These are phyloP conservation scores for Varecia variegata DNA, from an alignment of 2,797 vertebrate species.

Conservation along the genomic window DNA sequence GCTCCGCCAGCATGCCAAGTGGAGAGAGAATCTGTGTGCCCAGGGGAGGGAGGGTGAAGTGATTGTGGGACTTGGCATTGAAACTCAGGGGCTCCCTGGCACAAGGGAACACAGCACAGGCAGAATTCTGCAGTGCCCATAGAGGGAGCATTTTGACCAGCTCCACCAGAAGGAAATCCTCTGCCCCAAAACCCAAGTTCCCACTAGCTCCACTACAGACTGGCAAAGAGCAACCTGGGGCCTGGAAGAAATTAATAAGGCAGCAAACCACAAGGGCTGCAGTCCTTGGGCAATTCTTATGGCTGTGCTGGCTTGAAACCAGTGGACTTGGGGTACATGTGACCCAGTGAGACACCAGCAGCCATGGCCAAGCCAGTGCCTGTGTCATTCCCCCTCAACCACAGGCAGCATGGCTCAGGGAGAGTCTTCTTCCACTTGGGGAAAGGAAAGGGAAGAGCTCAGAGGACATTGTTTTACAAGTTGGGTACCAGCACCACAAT, in stretches of 20 bases:
- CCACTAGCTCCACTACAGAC: background rate
- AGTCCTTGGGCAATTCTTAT: background rate
- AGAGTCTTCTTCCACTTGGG: background rate
- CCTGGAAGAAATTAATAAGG: background rate
- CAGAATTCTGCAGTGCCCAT: background rate
- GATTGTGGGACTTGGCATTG: background rate
- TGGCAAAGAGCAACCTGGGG: background rate
- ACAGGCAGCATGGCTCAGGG: background rate
- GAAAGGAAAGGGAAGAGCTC: background rate
- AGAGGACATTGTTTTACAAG: background rate
- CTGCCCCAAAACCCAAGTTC: background rate
- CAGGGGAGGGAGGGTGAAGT: background rate
- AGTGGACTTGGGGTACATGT: background rate
- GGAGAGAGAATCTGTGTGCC: background rate
- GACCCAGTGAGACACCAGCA: background rate
- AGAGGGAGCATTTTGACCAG: background rate
- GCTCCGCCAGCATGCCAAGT: background rate
- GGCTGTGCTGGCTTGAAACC: background rate
- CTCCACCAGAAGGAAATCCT: background rate
- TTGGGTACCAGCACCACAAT: background rate
- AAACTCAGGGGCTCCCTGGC: background rate
- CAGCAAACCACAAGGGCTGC: background rate
- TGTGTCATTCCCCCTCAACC: background rate
- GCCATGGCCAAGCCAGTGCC: background rate
- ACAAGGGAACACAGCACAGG: background rate